Percentiles rank a stretch among this genome's conserved stretches.
Conservation (phyloP, 2,797 vertebrate species). For the Holocentrus rufus region DNA sequence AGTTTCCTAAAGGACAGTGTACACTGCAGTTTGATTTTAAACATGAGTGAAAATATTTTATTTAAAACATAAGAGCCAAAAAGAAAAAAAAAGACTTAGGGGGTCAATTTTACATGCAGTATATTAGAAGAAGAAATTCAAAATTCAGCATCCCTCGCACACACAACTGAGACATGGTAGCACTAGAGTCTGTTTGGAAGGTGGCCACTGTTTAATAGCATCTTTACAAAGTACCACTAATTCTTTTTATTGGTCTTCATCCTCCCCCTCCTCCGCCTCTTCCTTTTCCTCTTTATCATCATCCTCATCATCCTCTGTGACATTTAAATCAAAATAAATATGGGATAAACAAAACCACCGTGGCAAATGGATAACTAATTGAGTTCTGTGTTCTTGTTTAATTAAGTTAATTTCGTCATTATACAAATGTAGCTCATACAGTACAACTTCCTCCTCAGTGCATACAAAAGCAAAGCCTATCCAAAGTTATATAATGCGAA, state of each 20-base stretch:
- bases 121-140: too few species aligned
- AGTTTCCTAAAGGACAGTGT: neutral
- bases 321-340: neutral
- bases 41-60: too few species aligned
- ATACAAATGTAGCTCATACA: neutral
- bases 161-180: too few species aligned
- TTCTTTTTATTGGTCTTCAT: too few species aligned
- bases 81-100: too few species aligned
- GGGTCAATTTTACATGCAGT: too few species aligned
- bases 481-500: neutral
- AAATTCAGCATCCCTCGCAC: too few species aligned
- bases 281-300: slow-evolving; percentile 2
- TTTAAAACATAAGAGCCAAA: too few species aligned
- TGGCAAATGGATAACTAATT: slow-evolving; percentile 2
- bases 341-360: neutral
- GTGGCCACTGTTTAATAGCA: too few species aligned
- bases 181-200: too few species aligned
- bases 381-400: neutral
- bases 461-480: slow-evolving; percentile 1
- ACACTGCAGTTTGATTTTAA: neutral
- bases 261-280: too few species aligned
- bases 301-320: neutral
- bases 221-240: too few species aligned
- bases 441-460: neutral
- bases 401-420: slow-evolving; percentile 1